Base-by-base conservation (phyloP, 1,140 invertebrate genomes). In the Radopholus similis region DNA sequence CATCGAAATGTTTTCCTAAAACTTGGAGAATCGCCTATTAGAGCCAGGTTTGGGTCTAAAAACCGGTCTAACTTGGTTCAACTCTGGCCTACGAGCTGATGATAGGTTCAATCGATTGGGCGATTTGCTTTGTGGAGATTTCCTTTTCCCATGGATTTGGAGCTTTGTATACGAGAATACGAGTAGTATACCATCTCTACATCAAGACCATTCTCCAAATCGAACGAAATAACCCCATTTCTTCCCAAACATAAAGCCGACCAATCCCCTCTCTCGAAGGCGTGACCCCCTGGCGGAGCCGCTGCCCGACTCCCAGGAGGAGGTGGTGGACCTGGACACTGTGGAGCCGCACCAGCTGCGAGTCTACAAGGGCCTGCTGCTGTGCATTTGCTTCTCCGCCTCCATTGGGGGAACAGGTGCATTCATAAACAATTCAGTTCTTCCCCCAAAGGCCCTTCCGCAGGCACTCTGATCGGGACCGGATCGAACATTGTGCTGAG, bases 401-500 rank as follows among this genome's bases (percentile, higher is more conserved):
- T 87, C 86, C 67, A 82, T 91, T 34, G 92, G 92, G 3, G 92
- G 92, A 4, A 90, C 89, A 47, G 90, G 57, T 59, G 5, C 8
- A 23, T 59, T 37, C 35, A 38, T 35, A 21, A 59, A 23, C 40
- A 44, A 58, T 15, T 4, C 26, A 11, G 15, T 35, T 35, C 8
- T 58, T 44, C 26, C 13, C 15, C 18, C 28, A 47, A n/a, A 30
- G 0, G 15, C 13, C 15, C 4, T 3, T 0, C 18, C 35, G 35
- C 32, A 59, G 57, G 90, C 0, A 91, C 90, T 1, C 83, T 95
- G 1, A 91, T 92, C 2, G 92, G 92, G 4, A 92, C 91, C 0
- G 90, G 89, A 4, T 91, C 91, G 26, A 95, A 95, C 84, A 86
- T 93, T 11, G 90, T 91, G 0, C 88, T 92, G 68, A 91, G 90